phyloP scores from a whole-genome alignment of 2,797 vertebrate genomes.

The Peromyscus aztecus region DNA sequence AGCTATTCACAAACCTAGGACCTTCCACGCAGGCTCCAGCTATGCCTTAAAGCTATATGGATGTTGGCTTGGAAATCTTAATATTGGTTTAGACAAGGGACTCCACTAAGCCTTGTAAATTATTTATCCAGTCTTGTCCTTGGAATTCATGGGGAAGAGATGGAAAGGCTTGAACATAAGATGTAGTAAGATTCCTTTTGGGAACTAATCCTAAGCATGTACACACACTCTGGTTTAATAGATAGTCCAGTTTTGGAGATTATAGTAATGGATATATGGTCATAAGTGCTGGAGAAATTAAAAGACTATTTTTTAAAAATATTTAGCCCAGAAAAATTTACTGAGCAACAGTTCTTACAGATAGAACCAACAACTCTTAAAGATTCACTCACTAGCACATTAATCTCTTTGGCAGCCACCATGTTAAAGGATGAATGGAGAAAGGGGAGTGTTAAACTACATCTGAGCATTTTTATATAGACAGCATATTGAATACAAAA shows the following conservation, averaged over 20 bases:
- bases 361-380: slow-evolving; percentile 14
- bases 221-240: slow-evolving; percentile 43
- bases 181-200: not conserved
- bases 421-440: not conserved
- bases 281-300: not conserved
- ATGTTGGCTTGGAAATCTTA: not conserved
- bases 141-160: not conserved
- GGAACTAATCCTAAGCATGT: not conserved
- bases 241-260: not conserved
- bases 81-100: not conserved
- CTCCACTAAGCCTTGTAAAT: not conserved
- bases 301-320: slow-evolving; percentile 4
- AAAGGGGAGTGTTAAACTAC: not conserved
- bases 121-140: not conserved
- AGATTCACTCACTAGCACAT: not conserved
- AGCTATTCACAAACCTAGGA: not conserved
- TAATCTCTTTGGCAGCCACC: not conserved
- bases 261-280: not conserved
- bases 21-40: accelerated
- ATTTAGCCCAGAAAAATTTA: slow-evolving; percentile 37
- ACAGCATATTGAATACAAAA: not conserved
- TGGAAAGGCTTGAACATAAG: not conserved
- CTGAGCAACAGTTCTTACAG: slow-evolving; percentile 17
- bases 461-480: not conserved
- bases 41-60: not conserved